Conservation (phyloP, 1,140 invertebrate genomes). For the Drosophila ohnishii region DNA sequence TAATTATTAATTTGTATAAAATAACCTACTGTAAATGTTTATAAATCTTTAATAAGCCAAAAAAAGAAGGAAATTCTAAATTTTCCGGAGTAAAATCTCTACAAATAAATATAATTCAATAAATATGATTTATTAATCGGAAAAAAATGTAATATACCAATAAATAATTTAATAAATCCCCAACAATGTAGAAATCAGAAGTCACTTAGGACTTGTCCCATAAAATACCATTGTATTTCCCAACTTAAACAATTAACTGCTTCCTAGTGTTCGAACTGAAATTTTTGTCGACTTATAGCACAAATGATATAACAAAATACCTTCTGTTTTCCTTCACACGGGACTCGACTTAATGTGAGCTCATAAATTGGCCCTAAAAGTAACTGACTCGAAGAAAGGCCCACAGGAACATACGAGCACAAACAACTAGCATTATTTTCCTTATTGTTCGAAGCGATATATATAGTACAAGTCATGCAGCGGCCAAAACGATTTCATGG, state of each 20-base stretch:
- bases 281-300: conserved; percentile 6
- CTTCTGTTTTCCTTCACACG: conserved; percentile 40
- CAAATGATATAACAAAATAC: conserved; percentile 26
- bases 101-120: neutral
- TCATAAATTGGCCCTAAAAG: conserved; percentile 59
- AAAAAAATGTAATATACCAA: neutral
- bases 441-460: conserved; percentile 17
- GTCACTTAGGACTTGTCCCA: no score
- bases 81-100: no score
- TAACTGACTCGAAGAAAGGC: conserved; percentile 37
- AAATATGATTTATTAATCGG: neutral
- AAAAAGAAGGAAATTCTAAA: no score
- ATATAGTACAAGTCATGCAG: conserved; percentile 63
- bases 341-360: conserved; percentile 33
- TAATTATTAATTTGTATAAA: no score
- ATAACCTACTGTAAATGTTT: no score
- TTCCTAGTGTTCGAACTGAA: neutral
- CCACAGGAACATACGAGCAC: conserved; percentile 6
- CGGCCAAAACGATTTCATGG: conserved; percentile 52
- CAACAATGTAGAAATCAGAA: neutral
- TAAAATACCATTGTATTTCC: neutral
- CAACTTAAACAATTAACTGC: conserved; percentile 7
- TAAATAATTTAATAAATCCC: neutral
- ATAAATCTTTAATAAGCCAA: no score
- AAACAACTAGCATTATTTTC: conserved; percentile 7